These are phyloP conservation scores for Sycophila texana DNA, from an alignment of 2,888 invertebrate species.

Conservation along the genomic window DNA sequence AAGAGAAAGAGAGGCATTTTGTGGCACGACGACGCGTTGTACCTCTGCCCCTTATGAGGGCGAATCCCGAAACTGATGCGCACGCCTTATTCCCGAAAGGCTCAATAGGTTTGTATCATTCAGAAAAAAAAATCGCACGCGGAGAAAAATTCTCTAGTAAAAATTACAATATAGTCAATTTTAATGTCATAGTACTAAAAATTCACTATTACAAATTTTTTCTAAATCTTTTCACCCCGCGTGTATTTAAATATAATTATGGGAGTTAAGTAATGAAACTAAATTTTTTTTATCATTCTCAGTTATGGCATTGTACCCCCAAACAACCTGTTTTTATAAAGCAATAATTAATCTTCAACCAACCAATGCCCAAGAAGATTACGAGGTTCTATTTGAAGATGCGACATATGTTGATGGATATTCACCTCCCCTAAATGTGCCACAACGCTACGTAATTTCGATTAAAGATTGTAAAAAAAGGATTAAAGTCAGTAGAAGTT, in stretches of 20 bases:
- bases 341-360: conserved; percentile 27
- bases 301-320: conserved; percentile 50
- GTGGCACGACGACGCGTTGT: conserved; percentile 91
- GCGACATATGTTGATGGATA: conserved; percentile 21
- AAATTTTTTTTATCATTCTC: not conserved
- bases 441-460: conserved; percentile 39
- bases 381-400: conserved; percentile 41
- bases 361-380: conserved; percentile 29
- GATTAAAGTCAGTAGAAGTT: conserved; percentile 18
- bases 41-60: conserved; percentile 95
- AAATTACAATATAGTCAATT: too few relatives aligned
- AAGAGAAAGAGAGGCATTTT: conserved; percentile 91
- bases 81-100: conserved; percentile 92
- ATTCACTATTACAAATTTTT: too few relatives aligned
- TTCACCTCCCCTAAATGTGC: conserved; percentile 32
- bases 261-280: not conserved
- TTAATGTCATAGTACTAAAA: too few relatives aligned
- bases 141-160: too few relatives aligned
- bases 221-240: too few relatives aligned
- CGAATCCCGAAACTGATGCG: conserved; percentile 96
- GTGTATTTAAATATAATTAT: too few relatives aligned
- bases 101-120: conserved; percentile 81
- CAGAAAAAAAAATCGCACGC: too few relatives aligned
- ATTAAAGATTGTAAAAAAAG: conserved; percentile 27
- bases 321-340: conserved; percentile 48